These are phyloP conservation scores for Diabrotica balteata DNA, from an alignment of 2,888 invertebrate genomes.

Conservation along the genomic window DNA sequence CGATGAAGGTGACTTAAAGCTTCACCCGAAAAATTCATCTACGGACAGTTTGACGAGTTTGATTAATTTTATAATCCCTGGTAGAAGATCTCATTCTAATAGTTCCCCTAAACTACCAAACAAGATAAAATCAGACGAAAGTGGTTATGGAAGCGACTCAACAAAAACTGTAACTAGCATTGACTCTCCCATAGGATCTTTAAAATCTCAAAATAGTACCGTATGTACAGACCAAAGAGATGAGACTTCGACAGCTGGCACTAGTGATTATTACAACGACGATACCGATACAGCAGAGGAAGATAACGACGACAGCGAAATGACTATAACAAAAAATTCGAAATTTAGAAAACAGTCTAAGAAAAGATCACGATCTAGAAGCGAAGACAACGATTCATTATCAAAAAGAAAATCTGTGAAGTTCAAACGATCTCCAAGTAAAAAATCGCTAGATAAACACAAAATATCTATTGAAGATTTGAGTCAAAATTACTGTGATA, in stretches of 20 bases:
- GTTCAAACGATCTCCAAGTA: slow-evolving; percentile 38
- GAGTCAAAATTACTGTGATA: slow-evolving; percentile 46
- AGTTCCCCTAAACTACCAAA: slow-evolving; percentile 41
- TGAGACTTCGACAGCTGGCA: slow-evolving; percentile 22
- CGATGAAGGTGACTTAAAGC: slow-evolving; percentile 52
- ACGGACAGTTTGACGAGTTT: slow-evolving; percentile 54
- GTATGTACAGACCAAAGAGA: slow-evolving; percentile 33
- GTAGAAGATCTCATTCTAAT: slow-evolving; percentile 51
- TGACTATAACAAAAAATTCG: slow-evolving; percentile 26
- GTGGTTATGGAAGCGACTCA: slow-evolving; percentile 69
- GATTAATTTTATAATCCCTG: slow-evolving; percentile 52
- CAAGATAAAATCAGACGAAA: slow-evolving; percentile 62
- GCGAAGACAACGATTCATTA: slow-evolving; percentile 34
- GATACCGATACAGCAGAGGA: slow-evolving; percentile 52
- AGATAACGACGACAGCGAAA: slow-evolving; percentile 40
- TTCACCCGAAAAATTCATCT: slow-evolving; percentile 49
- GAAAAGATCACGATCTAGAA: slow-evolving; percentile 43
- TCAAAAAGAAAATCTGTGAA: slow-evolving; percentile 38
- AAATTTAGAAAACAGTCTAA: slow-evolving; percentile 38
- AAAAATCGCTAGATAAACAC: slow-evolving; percentile 30
- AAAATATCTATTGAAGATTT: slow-evolving; percentile 44
- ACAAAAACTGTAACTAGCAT: slow-evolving; percentile 61
- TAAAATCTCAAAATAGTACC: slow-evolving; percentile 47
- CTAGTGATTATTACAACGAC: slow-evolving; percentile 38
- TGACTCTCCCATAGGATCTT: slow-evolving; percentile 63